Conservation (phyloP, 2,888 invertebrate species). For the Lasioglossum malachurum region DNA sequence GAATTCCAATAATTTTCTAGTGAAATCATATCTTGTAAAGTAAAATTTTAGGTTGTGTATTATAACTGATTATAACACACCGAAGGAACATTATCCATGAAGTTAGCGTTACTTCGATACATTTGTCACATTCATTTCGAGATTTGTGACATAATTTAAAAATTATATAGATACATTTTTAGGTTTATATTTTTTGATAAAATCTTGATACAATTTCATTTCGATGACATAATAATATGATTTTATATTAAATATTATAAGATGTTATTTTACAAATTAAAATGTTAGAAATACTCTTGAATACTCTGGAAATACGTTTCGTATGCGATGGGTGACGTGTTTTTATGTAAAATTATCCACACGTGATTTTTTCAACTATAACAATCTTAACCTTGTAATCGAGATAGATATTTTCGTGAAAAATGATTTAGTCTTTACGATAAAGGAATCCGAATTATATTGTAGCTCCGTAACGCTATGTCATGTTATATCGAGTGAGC, state of each 20-base stretch:
- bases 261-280: background rate
- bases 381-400: constrained; percentile 32
- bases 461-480: background rate
- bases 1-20: background rate
- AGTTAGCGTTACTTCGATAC: constrained; percentile 27
- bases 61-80: background rate
- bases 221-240: background rate
- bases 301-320: background rate
- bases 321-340: background rate
- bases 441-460: background rate
- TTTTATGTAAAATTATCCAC: constrained; percentile 13
- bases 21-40: background rate
- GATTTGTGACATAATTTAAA: constrained; percentile 33
- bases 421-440: background rate
- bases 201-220: background rate
- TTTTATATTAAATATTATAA: background rate
- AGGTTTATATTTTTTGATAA: constrained; percentile 5
- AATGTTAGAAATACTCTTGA: background rate
- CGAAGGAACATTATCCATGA: background rate
- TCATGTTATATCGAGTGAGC: constrained; percentile 6
- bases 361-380: constrained; percentile 19
- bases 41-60: constrained; percentile 34
- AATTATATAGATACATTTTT: constrained; percentile 1
- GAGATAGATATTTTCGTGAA: background rate
- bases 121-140: constrained; percentile 35